A percentile compares a stretch with the other conserved stretches of the same genome.
These are phyloP conservation scores for Atrichornis clamosus DNA, from an alignment of 2,113 vertebrate genomes.

Conservation along the genomic window DNA sequence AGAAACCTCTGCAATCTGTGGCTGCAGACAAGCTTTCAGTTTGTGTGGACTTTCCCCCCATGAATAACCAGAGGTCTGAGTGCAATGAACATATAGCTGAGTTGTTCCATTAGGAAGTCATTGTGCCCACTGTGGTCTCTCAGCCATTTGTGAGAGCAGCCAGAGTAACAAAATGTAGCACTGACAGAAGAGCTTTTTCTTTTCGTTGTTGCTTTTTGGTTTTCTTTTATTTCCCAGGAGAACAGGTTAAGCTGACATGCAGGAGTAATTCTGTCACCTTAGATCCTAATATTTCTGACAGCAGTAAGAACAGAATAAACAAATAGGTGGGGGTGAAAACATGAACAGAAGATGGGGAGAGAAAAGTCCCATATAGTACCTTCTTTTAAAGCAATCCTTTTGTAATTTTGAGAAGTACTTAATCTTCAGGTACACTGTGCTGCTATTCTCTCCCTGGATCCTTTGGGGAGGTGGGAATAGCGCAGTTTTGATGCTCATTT, in stretches of 20 bases:
- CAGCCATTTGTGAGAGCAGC: background rate
- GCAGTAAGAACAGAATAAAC: conserved; percentile 23
- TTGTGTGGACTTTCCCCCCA: background rate
- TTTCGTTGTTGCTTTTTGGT: background rate
- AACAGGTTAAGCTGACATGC: background rate
- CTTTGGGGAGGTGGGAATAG: background rate
- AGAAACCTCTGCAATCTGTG: background rate
- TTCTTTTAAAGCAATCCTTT: background rate
- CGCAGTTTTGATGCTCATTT: background rate
- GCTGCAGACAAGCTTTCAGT: background rate
- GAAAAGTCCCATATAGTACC: background rate
- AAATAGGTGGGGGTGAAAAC: background rate
- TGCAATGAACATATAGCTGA: background rate
- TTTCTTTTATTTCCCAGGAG: conserved; percentile 16
- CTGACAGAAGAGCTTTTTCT: background rate
- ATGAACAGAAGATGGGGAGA: background rate
- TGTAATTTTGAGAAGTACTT: conserved; percentile 4
- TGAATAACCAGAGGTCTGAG: background rate
- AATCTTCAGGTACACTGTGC: background rate
- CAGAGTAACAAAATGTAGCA: background rate
- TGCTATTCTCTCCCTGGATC: background rate
- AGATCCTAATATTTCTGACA: conserved; percentile 9
- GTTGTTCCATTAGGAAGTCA: background rate
- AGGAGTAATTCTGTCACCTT: conserved; percentile 1
- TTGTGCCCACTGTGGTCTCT: background rate